A percentile compares a stretch with the other conserved stretches of the same genome.
phyloP scores from a whole-genome alignment of 2,888 invertebrate genomes.

The Heliconius charithonia region DNA sequence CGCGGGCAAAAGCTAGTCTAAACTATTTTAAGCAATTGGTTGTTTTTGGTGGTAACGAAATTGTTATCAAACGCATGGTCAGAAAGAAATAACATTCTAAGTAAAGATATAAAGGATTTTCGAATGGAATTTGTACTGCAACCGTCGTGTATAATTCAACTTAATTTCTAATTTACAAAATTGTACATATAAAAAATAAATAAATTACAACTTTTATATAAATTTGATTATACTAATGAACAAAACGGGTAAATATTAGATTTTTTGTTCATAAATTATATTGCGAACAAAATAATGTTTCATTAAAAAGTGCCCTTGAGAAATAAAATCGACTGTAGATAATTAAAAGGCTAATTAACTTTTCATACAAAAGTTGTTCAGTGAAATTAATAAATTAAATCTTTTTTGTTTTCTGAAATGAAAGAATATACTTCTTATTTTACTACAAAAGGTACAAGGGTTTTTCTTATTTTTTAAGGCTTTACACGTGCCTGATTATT shows the following conservation, averaged over 20 bases:
- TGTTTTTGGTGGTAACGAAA: too few species aligned
- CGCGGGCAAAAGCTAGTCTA: too few species aligned
- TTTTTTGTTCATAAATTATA: background rate
- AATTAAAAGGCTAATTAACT: slow-evolving; percentile 24
- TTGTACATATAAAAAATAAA: background rate
- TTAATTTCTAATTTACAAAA: too few species aligned
- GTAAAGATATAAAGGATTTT: too few species aligned
- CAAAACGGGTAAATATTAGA: slow-evolving; percentile 6
- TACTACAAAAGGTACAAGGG: background rate
- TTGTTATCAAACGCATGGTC: too few species aligned
- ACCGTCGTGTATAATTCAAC: too few species aligned
- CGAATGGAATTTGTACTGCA: too few species aligned
- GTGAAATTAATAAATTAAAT: slow-evolving; percentile 17
- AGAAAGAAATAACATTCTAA: too few species aligned
- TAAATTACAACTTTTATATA: background rate
- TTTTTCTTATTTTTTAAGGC: background rate
- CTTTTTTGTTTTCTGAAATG: background rate
- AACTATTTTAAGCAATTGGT: too few species aligned
- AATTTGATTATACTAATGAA: slow-evolving; percentile 1
- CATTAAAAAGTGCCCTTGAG: slow-evolving; percentile 14
- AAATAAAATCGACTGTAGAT: slow-evolving; percentile 18
- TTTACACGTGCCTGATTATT: background rate
- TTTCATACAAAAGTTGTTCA: slow-evolving; percentile 20
- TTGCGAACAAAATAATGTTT: background rate
- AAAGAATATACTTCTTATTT: background rate